Percentiles rank a stretch among this genome's conserved stretches.
These are phyloP conservation scores for Palythoa heliodiscus DNA, from an alignment of 92 coral and sea anemone species.

Conservation along the genomic window DNA sequence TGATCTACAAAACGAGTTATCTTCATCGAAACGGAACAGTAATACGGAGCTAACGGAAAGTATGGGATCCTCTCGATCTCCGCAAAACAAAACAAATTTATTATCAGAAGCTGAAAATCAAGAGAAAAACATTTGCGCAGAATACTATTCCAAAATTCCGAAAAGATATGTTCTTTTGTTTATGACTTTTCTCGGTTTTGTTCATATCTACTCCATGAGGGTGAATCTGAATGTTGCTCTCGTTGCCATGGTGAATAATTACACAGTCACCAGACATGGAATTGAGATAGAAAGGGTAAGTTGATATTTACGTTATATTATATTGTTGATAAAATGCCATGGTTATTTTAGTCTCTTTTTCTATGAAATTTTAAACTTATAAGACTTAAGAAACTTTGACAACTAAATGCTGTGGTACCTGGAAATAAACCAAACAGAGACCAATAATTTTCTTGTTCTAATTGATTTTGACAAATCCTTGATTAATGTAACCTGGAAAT, in stretches of 20 bases:
- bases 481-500: too few species aligned
- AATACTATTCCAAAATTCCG: conserved; percentile 62
- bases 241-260: conserved; percentile 98
- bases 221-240: conserved; percentile 91
- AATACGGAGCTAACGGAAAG: not conserved
- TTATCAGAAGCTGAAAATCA: not conserved
- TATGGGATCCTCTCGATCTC: not conserved
- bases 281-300: conserved; percentile 68
- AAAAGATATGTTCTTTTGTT: conserved; percentile 83
- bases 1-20: not conserved
- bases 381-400: too few species aligned
- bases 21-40: not conserved
- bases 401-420: too few species aligned
- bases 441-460: too few species aligned
- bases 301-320: too few species aligned
- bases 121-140: conserved; percentile 9
- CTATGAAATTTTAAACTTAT: too few species aligned
- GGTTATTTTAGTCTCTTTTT: too few species aligned
- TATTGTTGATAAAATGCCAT: too few species aligned
- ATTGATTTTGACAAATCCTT: too few species aligned
- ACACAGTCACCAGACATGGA: conserved; percentile 70
- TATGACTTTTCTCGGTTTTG: conserved; percentile 92
- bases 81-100: not conserved
- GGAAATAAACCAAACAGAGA: too few species aligned
- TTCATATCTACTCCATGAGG: conserved; percentile 92